Evolutionary conservation across 2,113 vertebrate genomes (phyloP), one percentile per base, ranked within the genome.

Genomic region (Malurus melanocephalus): DNA sequence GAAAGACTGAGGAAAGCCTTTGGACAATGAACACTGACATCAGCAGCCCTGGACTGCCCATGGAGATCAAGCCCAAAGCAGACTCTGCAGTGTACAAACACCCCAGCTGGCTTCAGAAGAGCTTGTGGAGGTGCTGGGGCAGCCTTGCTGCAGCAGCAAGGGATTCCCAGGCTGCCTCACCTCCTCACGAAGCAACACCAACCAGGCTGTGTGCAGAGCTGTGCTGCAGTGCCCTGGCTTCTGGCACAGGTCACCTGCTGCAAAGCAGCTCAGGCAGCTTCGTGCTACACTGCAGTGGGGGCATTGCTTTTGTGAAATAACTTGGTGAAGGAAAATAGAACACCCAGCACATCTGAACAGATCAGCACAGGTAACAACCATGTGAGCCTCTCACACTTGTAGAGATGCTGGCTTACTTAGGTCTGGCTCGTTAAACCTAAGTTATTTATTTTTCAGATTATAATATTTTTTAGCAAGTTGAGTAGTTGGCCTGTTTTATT

Each of bases 91-190:
- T 3, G 5, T 40, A 22, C 8, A 21, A 82, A 87, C 8, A 76
- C 5, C 43, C 66, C 53, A 40, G 52, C 0, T n/a, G 30, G 55
- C n/a, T 75, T 61, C 61, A 32, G 4, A 4, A 1, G 1, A 43
- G 60, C 10, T 66, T 67, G 24, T 3, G 1, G 32, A 52, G 53
- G 19, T 76, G 71, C 74, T 40, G 73, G 38, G 22, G 72, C 62
- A 68, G 66, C 18, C 67, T 48, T 75, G 69, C 53, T 80, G 80
- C 71, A 88, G 66, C 51, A 89, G 48, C 56, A 61, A 7, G 2
- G 42, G 51, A 56, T 38, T 68, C 79, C 43, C 24, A 78, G 33
- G 40, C 51, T 89, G 51, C 62, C 77, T 76, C 56, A 79, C 4
- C 20, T 72, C 33, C 32, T 30, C 12, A 1, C 2, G 5, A 55